Base-by-base conservation (phyloP, 2,888 invertebrate genomes). In the Falcaria lacertinaria region DNA sequence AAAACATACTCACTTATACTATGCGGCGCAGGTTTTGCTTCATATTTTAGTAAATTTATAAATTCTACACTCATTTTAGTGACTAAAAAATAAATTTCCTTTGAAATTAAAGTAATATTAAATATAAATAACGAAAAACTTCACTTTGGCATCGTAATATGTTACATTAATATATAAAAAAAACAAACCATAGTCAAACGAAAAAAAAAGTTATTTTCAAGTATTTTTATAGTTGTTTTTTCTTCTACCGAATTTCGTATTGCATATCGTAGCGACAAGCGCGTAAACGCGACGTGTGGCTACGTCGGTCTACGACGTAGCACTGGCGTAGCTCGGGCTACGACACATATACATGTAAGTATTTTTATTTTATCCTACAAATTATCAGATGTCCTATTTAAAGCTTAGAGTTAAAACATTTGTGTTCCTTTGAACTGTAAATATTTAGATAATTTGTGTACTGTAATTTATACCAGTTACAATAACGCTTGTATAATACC, bases 221-320 rank as follows among this genome's bases (percentile, higher is more conserved):
- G 2, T 28, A 11, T 28, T 28, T 11, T 28, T 11, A 28, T 3
- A 28, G 11, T 7, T 11, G 1, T 28, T 11, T 28, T 28, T 28
- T 28, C 7, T 11, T 28, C 1, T 28, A 43, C 5, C 25, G 32
- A 19, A 37, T 22, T 11, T 37, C 77, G 80, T 74, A 48, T 64
- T 56, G 13, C 45, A 66, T 65, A 53, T 72, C 74, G 77, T 66
- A 63, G 57, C 58, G 43, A 49, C 52, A 50, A 36, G 62, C 60
- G 55, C 57, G 55, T 53, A 47, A 45, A 48, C 57, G 65, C 67
- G 65, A 65, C 87, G 84, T 79, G 77, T 70, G 71, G 71, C 83
- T 79, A 76, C 81, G 77, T 60, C 68, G 73, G 66, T 60, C 77
- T 78, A 77, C 84, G 81, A 55, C 79, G 86, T 83, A 85, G 83